Base-by-base conservation (phyloP, 2,888 invertebrate genomes). In the Diarsia mendica region DNA sequence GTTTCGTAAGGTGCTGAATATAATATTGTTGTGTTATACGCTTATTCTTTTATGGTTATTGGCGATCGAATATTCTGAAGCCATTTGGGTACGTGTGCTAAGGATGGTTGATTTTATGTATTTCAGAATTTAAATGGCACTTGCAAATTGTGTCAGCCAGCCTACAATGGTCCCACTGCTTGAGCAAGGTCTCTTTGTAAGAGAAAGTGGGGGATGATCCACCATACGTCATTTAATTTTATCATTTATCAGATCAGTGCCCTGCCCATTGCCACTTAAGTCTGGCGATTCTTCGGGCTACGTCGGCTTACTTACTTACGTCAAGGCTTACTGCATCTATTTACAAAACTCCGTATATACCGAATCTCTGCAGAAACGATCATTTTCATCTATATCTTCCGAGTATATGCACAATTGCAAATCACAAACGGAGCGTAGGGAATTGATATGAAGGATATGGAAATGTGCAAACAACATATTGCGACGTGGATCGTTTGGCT, bases 401-500 rank as follows among this genome's bases (percentile, higher is more conserved):
- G n/a, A 71, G 53, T 72, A 67, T 70, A 77, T 70, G 65, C 63
- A 65, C 39, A 67, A 51, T 33, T 77, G 68, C 72, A 80, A 72
- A 77, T 77, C 70, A 58, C 77, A 81, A 75, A 77, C 69, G 69
- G 65, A 83, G 64, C 77, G 81, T 58, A 55, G 48, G 48, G 64
- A 77, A 84, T 74, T 80, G 77, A 73, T 68, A 74, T 77, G 73
- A 68, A 71, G 51, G 51, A 68, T 83, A 82, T 75, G 55, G 70
- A 81, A 74, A 79, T 83, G 23, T 71, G 61, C 73, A 83, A 81
- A 70, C 63, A 73, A 69, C 80, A 72, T 78, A 78, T 72, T 72
- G 65, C 63, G 58, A 55, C 53, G 58, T 55, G 18, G n/a, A 49
- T 49, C 65, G 72, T n/a, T 65, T 20, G 49, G 20, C n/a, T 28